These are phyloP conservation scores for Margarornis squamiger DNA, from an alignment of 2,797 vertebrate species.

Conservation along the genomic window DNA sequence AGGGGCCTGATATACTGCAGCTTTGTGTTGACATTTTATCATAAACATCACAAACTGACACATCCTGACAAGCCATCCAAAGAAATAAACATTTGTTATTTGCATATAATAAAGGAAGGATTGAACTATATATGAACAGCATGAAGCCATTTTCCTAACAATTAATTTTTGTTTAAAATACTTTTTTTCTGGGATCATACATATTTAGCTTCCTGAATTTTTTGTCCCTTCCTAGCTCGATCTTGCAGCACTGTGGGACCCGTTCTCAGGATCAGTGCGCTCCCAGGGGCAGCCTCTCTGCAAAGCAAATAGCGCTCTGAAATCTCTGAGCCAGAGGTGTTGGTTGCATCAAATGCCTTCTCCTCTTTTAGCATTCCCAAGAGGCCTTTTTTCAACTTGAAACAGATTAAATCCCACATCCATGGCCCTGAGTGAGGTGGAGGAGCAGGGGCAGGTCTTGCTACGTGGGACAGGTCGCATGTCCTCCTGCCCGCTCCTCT, in stretches of 20 bases:
- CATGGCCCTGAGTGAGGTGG: fast-evolving
- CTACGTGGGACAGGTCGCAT: fast-evolving
- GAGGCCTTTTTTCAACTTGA: neutral
- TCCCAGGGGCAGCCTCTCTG: neutral
- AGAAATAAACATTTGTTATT: slow-evolving; percentile 22
- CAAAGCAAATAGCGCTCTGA: neutral
- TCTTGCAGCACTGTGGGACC: neutral
- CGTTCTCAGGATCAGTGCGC: neutral
- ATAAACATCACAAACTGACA: neutral
- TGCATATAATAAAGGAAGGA: neutral
- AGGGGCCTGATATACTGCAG: neutral
- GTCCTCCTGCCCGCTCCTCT: neutral
- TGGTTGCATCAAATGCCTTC: neutral
- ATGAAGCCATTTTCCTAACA: neutral
- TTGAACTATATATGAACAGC: neutral
- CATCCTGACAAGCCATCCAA: neutral
- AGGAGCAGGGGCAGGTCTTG: fast-evolving
- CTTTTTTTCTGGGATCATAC: neutral
- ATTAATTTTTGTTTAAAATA: neutral
- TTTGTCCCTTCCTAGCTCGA: neutral
- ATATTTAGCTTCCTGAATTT: neutral
- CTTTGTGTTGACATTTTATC: slow-evolving; percentile 10
- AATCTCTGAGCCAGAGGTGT: neutral
- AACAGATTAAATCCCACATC: fast-evolving
- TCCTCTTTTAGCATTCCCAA: neutral